Evolutionary conservation across 2,888 invertebrate genomes (phyloP), one percentile per base, ranked within the genome.

Genomic region (Dastarcus helophoroides): DNA sequence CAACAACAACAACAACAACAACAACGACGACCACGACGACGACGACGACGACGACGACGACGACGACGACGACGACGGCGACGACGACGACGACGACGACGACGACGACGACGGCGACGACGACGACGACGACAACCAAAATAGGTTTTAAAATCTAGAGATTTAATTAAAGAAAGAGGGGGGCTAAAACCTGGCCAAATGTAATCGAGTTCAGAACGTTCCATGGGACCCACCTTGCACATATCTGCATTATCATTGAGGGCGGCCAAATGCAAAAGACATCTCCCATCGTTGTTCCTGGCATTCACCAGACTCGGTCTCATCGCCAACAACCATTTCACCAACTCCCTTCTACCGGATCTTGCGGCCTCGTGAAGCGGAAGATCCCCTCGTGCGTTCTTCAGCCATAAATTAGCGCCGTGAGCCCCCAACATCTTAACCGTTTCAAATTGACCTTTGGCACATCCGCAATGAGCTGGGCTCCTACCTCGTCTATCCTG

Each of bases 301-400:
- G 80, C 84, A 60, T 77, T 93, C 27, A 88, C 78, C 48, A 77
- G 81, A 46, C 84, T 82, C 2, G 88, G 83, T 37, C 85, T 71
- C 47, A 84, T 80, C 29, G 77, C 75, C 32, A 91, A 65, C 23
- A 95, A 63, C 91, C 93, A 94, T 47, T 81, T 76, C 1, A 93
- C 81, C 35, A 93, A 59, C 50, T 90, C 90, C 40, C 85, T 75
- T 38, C 91, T 70, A 1, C 94, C 93, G 1, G 91, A 90, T 22
- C 85, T 77, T 0, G 94, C 85, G 0, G 97, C 95, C 63, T 98
- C 97, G 56, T 98, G 97, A 13, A 97, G 67, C 0, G 97, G 91
- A 32, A 91, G 71, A 58, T 97, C 97, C 0, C 97, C 97, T 53
- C 89, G 79, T 2, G 89, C 83, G 55, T 94, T 95, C 39, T 85